Evolutionary conservation across 2,888 invertebrate genomes (phyloP), one percentile per base, ranked within the genome.

Genomic region (Papilio demoleus): DNA sequence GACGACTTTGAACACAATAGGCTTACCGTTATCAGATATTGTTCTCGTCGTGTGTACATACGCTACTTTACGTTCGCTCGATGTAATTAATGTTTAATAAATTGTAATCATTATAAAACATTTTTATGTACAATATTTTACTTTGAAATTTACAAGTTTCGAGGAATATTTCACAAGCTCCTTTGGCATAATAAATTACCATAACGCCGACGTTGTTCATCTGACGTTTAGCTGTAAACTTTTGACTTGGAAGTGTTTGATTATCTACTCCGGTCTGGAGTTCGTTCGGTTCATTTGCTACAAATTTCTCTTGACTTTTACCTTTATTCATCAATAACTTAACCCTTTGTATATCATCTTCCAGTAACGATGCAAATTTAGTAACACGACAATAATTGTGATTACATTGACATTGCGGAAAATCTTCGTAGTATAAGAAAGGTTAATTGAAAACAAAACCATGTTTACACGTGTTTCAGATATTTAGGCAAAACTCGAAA

Each of bases 141-240:
- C 60, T 36, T 60, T 53, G 45, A 53, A 34, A 81, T 79, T 31
- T 83, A 74, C 47, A 77, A 87, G 82, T 86, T 86, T 78, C 79
- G 85, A 86, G 85, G 85, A 87, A 88, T 85, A 83, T 82, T 69
- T 70, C 58, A 60, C 36, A 58, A 80, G 82, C 77, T 79, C 84
- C 88, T 91, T 90, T 90, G 87, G 81, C 84, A 82, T 82, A 85
- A 92, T 92, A 92, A 92, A 90, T 92, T 92, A 89, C 86, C 90
- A 88, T 90, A 92, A 90, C 85, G 87, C 88, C 81, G 82, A 81
- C 86, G 79, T 77, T 85, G 88, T 92, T 92, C 90, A 92, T 92
- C 91, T 91, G 85, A 77, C 88, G 87, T 88, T 92, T 90, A 92
- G 89, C 90, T 86, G 79, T 76, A 79, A 89, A 89, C 85, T 89